A percentile compares a stretch with the other conserved stretches of the same genome.
These are phyloP conservation scores for Mayetiola destructor DNA, from an alignment of 2,888 invertebrate species.

Conservation along the genomic window DNA sequence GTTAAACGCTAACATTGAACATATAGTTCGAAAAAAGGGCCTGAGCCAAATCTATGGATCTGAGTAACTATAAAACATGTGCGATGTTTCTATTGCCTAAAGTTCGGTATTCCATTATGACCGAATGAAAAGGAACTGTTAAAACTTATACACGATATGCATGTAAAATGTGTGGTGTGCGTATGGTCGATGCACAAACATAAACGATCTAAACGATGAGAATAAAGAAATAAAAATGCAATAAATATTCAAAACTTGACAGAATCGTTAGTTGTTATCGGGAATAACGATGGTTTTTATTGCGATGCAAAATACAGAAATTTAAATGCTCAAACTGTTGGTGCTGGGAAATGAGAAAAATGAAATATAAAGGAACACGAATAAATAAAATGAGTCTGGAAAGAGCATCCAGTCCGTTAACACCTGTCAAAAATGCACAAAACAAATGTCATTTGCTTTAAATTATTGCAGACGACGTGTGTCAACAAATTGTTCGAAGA, in stretches of 20 bases:
- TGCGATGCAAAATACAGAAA: neutral
- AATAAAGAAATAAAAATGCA: conserved; percentile 10
- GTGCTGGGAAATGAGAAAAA: neutral
- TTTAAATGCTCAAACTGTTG: neutral
- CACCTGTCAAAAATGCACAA: neutral
- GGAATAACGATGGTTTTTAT: neutral
- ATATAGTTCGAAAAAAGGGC: neutral
- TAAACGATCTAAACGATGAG: neutral
- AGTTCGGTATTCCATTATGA: conserved; percentile 6
- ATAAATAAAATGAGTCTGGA: neutral
- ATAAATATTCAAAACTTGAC: conserved; percentile 4
- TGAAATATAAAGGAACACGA: neutral
- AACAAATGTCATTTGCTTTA: neutral
- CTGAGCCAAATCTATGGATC: no score
- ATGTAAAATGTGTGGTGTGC: no score
- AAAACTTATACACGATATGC: no score
- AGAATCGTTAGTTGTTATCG: conserved; percentile 4
- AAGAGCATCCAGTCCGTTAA: neutral
- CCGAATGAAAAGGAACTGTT: neutral
- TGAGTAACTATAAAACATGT: conserved; percentile 12
- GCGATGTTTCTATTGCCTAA: neutral
- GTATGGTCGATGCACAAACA: neutral
- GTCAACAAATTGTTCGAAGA: conserved; percentile 7
- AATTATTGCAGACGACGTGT: neutral
- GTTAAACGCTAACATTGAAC: neutral